Evolutionary conservation across 2,113 vertebrate genomes (phyloP).

Genomic region (Salminus brasiliensis): DNA sequence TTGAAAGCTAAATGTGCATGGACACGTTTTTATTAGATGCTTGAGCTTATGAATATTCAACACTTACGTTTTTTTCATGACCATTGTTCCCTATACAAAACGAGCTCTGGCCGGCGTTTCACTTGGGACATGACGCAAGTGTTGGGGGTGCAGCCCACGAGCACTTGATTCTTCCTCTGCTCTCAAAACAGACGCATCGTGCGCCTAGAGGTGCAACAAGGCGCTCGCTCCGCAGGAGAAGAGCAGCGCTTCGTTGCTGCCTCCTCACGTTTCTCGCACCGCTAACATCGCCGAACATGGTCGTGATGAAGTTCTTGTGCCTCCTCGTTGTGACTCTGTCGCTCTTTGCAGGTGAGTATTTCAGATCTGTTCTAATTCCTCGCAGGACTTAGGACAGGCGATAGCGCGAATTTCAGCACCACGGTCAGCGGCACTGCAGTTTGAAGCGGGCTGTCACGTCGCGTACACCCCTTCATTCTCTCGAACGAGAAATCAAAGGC

Average conservation of each 20-base stretch:
- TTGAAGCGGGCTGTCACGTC: background rate
- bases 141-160: slow-evolving; percentile 5
- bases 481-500: too few species aligned
- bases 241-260: background rate
- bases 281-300: background rate
- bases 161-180: slow-evolving; percentile 4
- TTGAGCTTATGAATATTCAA: slow-evolving; percentile 32
- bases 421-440: slow-evolving; percentile 64
- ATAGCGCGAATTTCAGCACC: slow-evolving; percentile 69
- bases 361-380: background rate
- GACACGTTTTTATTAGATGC: background rate
- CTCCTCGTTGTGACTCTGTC: slow-evolving; percentile 49
- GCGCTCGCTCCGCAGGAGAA: background rate
- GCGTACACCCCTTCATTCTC: background rate
- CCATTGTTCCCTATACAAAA: slow-evolving; percentile 11
- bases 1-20: background rate
- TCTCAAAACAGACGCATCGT: background rate
- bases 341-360: slow-evolving; percentile 67
- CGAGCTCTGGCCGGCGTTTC: background rate
- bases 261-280: background rate
- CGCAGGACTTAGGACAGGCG: background rate
- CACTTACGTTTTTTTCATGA: background rate
- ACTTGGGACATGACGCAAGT: slow-evolving; percentile 11
- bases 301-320: slow-evolving; percentile 65
- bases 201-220: background rate